These are phyloP conservation scores for Aspidiotus destructor DNA, from an alignment of 2,888 invertebrate genomes.

Conservation along the genomic window DNA sequence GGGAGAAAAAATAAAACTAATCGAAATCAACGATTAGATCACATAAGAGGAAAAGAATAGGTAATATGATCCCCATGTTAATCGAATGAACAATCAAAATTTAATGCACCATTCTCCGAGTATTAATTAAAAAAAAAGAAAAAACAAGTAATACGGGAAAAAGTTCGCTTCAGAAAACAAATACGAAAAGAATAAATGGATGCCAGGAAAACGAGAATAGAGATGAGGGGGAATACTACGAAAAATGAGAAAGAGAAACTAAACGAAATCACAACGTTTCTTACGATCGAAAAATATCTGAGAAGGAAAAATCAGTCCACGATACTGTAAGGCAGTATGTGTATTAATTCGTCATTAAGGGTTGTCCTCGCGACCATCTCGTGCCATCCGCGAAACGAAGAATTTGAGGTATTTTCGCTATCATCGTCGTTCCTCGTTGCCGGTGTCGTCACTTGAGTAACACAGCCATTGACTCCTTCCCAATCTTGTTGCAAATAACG, in stretches of 20 bases:
- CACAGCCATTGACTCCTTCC: slow-evolving; percentile 22
- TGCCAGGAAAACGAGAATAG: background rate
- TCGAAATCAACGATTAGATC: no score
- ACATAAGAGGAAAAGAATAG: no score
- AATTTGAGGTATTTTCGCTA: slow-evolving; percentile 49
- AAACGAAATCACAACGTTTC: slow-evolving; percentile 11
- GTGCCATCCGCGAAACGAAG: slow-evolving; percentile 81
- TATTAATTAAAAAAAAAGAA: background rate
- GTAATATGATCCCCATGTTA: no score
- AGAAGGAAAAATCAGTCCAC: slow-evolving; percentile 56
- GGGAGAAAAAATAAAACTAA: no score
- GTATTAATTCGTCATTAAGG: slow-evolving; percentile 66
- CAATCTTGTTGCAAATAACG: slow-evolving; percentile 25
- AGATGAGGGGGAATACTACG: background rate
- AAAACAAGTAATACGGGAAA: no score
- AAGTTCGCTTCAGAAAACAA: background rate
- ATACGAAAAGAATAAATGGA: slow-evolving; percentile 14
- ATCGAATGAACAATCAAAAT: no score
- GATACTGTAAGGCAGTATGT: slow-evolving; percentile 93
- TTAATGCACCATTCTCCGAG: background rate
- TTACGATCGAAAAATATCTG: slow-evolving; percentile 32
- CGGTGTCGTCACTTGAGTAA: slow-evolving; percentile 6
- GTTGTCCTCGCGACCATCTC: slow-evolving; percentile 67
- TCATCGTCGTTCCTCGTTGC: slow-evolving; percentile 23
- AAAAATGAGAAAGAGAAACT: background rate